phyloP scores from a whole-genome alignment of 2,888 invertebrate genomes.

The Argyra leucocephala region DNA sequence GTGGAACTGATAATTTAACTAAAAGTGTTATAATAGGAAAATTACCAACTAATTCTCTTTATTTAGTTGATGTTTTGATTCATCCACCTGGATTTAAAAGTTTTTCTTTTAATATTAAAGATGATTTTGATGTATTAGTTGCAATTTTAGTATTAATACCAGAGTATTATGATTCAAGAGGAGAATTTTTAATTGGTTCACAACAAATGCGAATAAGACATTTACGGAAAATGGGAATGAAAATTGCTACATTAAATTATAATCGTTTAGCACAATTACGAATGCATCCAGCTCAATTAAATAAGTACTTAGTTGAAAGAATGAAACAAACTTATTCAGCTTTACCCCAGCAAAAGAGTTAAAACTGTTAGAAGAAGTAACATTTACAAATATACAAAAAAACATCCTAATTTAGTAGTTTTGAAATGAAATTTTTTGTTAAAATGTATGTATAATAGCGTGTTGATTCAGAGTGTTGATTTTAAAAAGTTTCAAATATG shows the following conservation, averaged over 20 bases:
- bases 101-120: constrained; percentile 45
- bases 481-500: too few relatives aligned
- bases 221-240: constrained; percentile 53
- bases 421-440: too few relatives aligned
- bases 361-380: too few relatives aligned
- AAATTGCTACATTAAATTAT: constrained; percentile 52
- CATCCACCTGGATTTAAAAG: constrained; percentile 45
- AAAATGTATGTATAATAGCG: too few relatives aligned
- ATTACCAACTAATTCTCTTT: constrained; percentile 50
- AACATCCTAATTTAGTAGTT: too few relatives aligned
- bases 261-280: constrained; percentile 45
- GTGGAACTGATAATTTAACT: constrained; percentile 45
- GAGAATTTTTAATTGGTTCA: constrained; percentile 50
- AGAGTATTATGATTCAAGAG: constrained; percentile 55
- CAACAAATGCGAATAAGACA: constrained; percentile 56
- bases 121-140: constrained; percentile 44
- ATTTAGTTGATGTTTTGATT: constrained; percentile 52
- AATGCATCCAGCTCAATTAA: constrained; percentile 45
- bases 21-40: constrained; percentile 47
- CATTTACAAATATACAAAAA: too few relatives aligned
- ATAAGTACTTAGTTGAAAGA: constrained; percentile 46
- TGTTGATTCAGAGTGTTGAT: too few relatives aligned
- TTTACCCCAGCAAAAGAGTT: too few relatives aligned
- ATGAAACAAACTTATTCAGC: constrained; percentile 36
- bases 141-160: constrained; percentile 56